Percentiles rank a stretch among this genome's conserved stretches.
phyloP scores from a whole-genome alignment of 2,797 vertebrate species.

The Falco peregrinus region DNA sequence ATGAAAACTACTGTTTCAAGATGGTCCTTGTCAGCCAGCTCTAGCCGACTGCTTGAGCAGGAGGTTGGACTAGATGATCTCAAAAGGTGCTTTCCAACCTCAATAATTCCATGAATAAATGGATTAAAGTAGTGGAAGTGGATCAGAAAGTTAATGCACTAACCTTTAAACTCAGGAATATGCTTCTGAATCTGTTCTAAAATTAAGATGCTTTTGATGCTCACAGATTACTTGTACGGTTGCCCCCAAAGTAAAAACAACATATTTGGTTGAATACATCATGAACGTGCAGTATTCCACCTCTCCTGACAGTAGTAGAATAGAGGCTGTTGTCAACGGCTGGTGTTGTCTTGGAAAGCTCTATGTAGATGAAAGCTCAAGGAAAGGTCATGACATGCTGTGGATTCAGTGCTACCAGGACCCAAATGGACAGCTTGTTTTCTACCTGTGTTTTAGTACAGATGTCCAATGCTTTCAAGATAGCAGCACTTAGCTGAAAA shows the following conservation, averaged over 20 bases:
- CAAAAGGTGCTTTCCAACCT: neutral
- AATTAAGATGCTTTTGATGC: neutral
- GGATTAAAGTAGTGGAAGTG: neutral
- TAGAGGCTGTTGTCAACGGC: neutral
- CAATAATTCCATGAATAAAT: neutral
- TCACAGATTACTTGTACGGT: neutral
- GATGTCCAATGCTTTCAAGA: neutral
- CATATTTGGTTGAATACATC: neutral
- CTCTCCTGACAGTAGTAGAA: neutral
- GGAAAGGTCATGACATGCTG: neutral
- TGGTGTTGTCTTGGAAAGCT: neutral
- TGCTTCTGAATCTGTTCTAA: neutral
- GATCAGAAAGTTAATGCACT: neutral
- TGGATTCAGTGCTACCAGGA: fast-evolving
- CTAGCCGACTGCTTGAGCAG: neutral
- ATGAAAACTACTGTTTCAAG: neutral
- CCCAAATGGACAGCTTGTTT: neutral
- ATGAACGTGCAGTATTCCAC: neutral
- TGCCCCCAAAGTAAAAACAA: neutral
- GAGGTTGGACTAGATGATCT: neutral
- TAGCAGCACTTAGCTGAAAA: neutral
- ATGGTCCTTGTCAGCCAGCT: neutral
- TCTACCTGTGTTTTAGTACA: neutral
- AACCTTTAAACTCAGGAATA: neutral
- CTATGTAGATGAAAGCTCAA: neutral